Conservation (phyloP, 2,113 vertebrate genomes). For the Ovis canadensis region DNA sequence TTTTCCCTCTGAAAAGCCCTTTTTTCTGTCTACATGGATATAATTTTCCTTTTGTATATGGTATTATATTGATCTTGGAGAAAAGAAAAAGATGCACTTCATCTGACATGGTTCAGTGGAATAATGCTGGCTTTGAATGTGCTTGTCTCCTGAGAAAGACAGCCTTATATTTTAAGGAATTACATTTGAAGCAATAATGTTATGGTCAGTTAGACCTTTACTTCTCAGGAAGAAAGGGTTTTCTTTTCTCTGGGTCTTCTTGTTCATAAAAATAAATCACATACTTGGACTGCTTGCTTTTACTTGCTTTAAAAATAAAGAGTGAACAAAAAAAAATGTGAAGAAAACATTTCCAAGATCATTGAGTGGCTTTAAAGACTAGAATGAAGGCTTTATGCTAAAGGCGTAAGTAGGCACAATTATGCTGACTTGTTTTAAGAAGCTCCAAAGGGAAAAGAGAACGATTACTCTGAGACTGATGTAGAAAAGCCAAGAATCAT, state of each 20-base stretch:
- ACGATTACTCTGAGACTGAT: neutral
- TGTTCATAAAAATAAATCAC: constrained; percentile 45
- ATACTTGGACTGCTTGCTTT: constrained; percentile 38
- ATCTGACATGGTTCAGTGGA: neutral
- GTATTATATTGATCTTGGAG: neutral
- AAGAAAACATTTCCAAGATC: constrained; percentile 41
- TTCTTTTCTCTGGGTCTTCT: neutral
- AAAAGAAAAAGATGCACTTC: neutral
- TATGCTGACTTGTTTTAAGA: constrained; percentile 46
- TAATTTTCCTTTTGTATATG: neutral
- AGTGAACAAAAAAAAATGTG: neutral
- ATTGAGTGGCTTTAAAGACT: neutral
- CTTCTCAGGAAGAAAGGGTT: constrained; percentile 2
- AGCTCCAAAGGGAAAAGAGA: constrained; percentile 24
- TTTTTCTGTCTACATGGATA: neutral
- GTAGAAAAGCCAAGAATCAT: constrained; percentile 49
- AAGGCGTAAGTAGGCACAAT: neutral
- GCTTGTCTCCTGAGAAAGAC: neutral
- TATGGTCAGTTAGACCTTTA: neutral
- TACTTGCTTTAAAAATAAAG: constrained; percentile 51
- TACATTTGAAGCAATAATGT: constrained; percentile 11
- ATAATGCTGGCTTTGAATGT: neutral
- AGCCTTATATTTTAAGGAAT: constrained; percentile 14
- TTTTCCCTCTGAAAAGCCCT: neutral
- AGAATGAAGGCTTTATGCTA: constrained; percentile 40